Percentiles rank a stretch among this genome's conserved stretches.
phyloP scores from a whole-genome alignment of 2,888 invertebrate genomes.

The Diplazon laetatorius region DNA sequence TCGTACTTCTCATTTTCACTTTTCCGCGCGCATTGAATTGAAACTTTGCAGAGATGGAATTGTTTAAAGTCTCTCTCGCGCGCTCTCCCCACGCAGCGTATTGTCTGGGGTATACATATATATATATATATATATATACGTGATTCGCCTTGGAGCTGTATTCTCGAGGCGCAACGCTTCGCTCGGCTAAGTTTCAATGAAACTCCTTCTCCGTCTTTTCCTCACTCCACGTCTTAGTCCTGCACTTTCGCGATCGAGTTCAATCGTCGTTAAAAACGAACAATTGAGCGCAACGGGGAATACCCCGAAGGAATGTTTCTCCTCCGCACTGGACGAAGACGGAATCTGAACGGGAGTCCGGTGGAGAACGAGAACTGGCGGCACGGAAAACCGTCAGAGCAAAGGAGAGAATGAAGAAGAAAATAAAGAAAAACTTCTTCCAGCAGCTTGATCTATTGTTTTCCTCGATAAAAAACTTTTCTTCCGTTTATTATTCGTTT shows the following conservation, averaged over 20 bases:
- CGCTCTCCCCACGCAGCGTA: conserved; percentile 11
- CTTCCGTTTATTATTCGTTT: conserved; percentile 62
- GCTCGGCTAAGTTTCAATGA: conserved; percentile 53
- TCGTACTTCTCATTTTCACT: conserved; percentile 1
- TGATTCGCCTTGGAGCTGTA: conserved; percentile 36
- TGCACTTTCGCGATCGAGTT: conserved; percentile 42
- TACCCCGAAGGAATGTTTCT: conserved; percentile 39
- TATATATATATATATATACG: conserved; percentile 9
- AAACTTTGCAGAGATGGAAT: conserved; percentile 37
- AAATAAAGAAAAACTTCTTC: conserved; percentile 57
- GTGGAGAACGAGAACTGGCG: conserved; percentile 29
- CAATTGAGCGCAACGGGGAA: conserved; percentile 56
- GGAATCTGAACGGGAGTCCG: conserved; percentile 34
- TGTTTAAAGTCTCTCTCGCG: conserved; percentile 37
- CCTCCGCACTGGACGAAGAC: conserved; percentile 19
- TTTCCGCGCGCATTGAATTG: conserved; percentile 27
- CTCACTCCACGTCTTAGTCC: neutral
- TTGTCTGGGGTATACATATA: conserved; percentile 24
- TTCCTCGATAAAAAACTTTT: conserved; percentile 61
- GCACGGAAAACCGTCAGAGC: conserved; percentile 27
- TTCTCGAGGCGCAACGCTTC: conserved; percentile 44
- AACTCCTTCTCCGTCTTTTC: conserved; percentile 24
- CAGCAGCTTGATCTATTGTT: conserved; percentile 59
- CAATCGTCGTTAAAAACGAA: conserved; percentile 62
- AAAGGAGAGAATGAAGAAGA: conserved; percentile 9